phyloP scores from a whole-genome alignment of 2,888 invertebrate genomes.

The Periphyllus acericola region DNA sequence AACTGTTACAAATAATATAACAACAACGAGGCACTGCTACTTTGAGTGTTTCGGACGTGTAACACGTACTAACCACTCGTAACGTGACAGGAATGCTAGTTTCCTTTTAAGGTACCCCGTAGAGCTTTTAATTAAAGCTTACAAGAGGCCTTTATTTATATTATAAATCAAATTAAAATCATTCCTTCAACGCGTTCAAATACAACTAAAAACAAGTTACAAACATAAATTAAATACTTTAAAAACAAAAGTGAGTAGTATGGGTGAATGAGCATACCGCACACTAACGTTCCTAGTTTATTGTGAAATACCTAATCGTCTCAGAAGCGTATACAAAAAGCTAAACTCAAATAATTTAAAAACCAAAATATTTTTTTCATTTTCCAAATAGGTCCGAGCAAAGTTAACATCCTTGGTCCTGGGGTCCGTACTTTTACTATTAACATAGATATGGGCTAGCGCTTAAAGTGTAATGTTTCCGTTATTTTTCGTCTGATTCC shows the following conservation, averaged over 20 bases:
- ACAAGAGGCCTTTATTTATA: slow-evolving; percentile 29
- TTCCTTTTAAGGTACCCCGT: slow-evolving; percentile 35
- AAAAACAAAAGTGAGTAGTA: background rate
- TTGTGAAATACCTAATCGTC: background rate
- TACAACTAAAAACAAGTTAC: no score
- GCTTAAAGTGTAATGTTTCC: no score
- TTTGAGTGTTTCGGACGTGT: slow-evolving; percentile 35
- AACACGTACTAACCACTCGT: slow-evolving; percentile 45
- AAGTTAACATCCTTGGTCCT: no score
- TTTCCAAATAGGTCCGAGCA: no score
- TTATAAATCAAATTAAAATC: slow-evolving; percentile 47
- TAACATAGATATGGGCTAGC: no score
- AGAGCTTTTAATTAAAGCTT: slow-evolving; percentile 41
- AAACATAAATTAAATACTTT: slow-evolving; percentile 20
- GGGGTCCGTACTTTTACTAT: no score
- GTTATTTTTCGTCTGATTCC: no score
- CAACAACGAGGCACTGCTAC: slow-evolving; percentile 16
- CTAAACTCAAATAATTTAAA: no score
- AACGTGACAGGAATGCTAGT: slow-evolving; percentile 46
- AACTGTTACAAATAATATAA: slow-evolving; percentile 12
- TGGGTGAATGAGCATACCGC: background rate
- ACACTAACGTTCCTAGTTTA: background rate
- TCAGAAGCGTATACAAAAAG: background rate
- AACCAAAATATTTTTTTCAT: no score
- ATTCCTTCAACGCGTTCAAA: background rate